Evolutionary conservation across 2,113 vertebrate genomes (phyloP).

Genomic region (Maccullochella peelii): DNA sequence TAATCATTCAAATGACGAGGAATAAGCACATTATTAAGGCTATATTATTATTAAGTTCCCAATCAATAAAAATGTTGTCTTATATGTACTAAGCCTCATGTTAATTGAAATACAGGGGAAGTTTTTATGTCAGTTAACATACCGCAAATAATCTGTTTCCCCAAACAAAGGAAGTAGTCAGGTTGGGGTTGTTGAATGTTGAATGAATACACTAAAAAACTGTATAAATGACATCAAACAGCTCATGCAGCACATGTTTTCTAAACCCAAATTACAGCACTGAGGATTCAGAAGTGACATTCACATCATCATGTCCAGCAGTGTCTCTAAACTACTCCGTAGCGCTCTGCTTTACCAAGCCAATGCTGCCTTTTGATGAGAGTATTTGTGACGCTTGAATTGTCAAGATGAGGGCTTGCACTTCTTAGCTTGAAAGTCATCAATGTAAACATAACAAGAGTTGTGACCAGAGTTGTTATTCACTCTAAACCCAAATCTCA

Average conservation of each 20-base stretch:
- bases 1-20: not conserved
- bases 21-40: not conserved
- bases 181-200: not conserved
- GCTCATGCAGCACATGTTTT: slow-evolving; percentile 2
- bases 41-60: not conserved
- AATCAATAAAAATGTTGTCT: not conserved
- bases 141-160: not conserved
- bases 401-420: slow-evolving; percentile 4
- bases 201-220: not conserved
- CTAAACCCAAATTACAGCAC: not conserved
- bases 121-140: not conserved
- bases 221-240: not conserved
- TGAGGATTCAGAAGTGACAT: not conserved
- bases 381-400: slow-evolving; percentile 18
- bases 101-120: not conserved
- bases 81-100: not conserved
- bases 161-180: not conserved
- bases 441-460: not conserved
- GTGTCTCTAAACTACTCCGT: not conserved
- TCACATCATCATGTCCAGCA: not conserved
- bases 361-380: slow-evolving; percentile 1
- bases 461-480: not conserved
- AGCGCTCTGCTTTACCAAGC: slow-evolving; percentile 8
- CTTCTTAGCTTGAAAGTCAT: not conserved
- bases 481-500: not conserved